A percentile compares a stretch with the other conserved stretches of the same genome.
Evolutionary conservation across 2,888 invertebrate genomes (phyloP).

Genomic region (Agriopis aurantiaria): DNA sequence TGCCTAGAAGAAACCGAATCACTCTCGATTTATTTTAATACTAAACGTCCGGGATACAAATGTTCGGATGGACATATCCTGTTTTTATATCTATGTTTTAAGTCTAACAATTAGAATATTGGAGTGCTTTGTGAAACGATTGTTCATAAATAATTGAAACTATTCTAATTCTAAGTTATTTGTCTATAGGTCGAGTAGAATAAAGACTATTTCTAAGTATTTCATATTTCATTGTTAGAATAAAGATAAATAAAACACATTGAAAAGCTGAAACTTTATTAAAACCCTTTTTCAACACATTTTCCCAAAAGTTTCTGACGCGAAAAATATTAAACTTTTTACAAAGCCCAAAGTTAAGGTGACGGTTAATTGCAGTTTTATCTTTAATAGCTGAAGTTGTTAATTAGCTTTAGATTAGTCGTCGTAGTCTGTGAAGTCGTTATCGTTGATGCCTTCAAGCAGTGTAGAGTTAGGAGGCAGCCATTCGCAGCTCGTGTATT

Average conservation of each 20-base stretch:
- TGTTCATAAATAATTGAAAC: too few relatives aligned
- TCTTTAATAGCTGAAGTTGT: conserved; percentile 47
- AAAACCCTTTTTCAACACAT: conserved; percentile 30
- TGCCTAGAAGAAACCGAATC: too few relatives aligned
- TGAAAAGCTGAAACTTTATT: conserved; percentile 23
- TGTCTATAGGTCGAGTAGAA: not conserved
- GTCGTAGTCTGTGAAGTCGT: conserved; percentile 49
- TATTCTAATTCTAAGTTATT: too few relatives aligned
- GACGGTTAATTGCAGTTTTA: conserved; percentile 47
- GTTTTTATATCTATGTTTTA: too few relatives aligned
- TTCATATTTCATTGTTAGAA: not conserved
- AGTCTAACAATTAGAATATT: too few relatives aligned
- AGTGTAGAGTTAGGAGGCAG: conserved; percentile 88
- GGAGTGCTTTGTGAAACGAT: too few relatives aligned
- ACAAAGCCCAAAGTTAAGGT: conserved; percentile 41
- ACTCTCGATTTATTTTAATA: too few relatives aligned
- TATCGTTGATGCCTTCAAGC: conserved; percentile 63
- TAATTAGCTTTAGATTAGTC: conserved; percentile 51
- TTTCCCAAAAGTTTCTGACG: conserved; percentile 25
- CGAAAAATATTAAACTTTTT: conserved; percentile 32
- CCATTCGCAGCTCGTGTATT: conserved; percentile 79
- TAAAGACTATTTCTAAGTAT: not conserved
- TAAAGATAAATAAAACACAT: conserved; percentile 28
- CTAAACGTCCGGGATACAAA: too few relatives aligned
- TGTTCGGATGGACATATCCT: too few relatives aligned